phyloP scores from a whole-genome alignment of 2,113 vertebrate species.

The Caloenas nicobarica region DNA sequence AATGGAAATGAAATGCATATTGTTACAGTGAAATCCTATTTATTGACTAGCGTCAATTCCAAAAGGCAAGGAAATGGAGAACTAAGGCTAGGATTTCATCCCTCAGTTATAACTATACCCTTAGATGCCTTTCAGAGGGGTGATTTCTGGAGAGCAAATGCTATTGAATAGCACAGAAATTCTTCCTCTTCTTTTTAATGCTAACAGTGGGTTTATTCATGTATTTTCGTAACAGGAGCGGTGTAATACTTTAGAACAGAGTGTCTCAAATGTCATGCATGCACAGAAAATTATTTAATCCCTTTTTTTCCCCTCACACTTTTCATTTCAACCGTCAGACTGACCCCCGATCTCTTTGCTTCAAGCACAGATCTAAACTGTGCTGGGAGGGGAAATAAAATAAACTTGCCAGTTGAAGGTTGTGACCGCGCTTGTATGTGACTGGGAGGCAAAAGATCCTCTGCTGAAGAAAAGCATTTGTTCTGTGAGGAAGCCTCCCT shows the following conservation, averaged over 20 bases:
- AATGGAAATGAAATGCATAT: not conserved
- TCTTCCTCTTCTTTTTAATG: not conserved
- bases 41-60: not conserved
- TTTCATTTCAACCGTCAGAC: not conserved
- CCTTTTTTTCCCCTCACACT: not conserved
- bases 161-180: not conserved
- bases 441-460: not conserved
- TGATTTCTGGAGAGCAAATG: not conserved
- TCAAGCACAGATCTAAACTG: not conserved
- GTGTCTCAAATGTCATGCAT: not conserved
- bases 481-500: not conserved
- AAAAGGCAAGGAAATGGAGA: not conserved
- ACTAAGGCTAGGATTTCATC: not conserved
- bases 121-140: not conserved
- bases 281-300: not conserved
- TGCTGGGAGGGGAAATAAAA: not conserved
- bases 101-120: not conserved
- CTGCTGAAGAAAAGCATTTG: not conserved
- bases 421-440: not conserved
- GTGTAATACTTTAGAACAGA: not conserved
- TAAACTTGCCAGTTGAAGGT: not conserved
- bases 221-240: not conserved
- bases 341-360: not conserved
- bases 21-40: conserved; percentile 32
- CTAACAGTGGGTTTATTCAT: not conserved